Evolutionary conservation across 2,113 vertebrate species (phyloP).

Genomic region (Mustelus asterias): DNA sequence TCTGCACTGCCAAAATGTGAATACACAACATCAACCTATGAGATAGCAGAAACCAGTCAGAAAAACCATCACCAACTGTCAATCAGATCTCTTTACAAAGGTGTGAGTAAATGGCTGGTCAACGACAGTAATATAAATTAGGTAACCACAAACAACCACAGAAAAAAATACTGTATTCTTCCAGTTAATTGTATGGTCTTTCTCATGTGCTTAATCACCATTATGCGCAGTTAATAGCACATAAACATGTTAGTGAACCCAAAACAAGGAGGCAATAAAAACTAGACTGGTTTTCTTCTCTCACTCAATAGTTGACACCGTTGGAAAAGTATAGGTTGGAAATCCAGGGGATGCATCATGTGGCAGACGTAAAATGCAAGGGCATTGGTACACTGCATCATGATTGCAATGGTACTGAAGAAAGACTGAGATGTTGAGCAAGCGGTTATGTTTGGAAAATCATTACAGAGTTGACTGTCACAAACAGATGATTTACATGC

Average conservation of each 20-base stretch:
- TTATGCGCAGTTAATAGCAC: not conserved
- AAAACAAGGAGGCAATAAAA: constrained; percentile 12
- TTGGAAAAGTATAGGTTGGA: not conserved
- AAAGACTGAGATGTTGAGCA: not conserved
- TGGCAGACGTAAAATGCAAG: not conserved
- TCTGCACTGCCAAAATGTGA: not conserved
- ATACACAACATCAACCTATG: not conserved
- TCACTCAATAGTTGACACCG: not conserved
- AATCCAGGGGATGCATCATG: not conserved
- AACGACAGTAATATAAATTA: not conserved
- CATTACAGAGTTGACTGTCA: not conserved
- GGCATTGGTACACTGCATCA: not conserved
- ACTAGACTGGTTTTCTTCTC: not conserved
- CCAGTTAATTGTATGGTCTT: not conserved
- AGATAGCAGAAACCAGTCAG: not conserved
- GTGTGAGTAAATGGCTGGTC: not conserved
- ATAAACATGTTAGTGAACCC: not conserved
- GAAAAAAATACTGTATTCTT: too few relatives aligned
- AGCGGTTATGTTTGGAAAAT: not conserved
- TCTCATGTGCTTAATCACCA: not conserved
- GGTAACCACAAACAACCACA: not conserved
- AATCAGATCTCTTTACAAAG: not conserved
- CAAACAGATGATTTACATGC: not conserved
- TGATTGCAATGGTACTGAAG: not conserved
- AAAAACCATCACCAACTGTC: not conserved